Evolutionary conservation across 2,797 vertebrate species (phyloP).

Genomic region (Acipenser ruthenus): DNA sequence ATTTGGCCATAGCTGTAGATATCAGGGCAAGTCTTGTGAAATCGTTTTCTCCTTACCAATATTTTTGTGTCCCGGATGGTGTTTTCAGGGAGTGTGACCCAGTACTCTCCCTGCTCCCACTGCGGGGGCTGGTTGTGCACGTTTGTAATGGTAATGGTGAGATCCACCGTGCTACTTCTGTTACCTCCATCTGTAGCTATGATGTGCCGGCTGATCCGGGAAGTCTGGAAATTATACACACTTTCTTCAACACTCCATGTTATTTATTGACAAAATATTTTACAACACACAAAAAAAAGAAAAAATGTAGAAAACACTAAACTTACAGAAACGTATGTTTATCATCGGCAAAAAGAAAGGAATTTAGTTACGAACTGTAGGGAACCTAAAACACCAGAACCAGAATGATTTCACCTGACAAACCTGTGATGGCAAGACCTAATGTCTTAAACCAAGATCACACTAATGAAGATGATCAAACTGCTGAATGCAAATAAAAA

Average conservation of each 20-base stretch:
- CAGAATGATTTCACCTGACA: slow-evolving; percentile 23
- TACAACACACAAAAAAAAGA: no score
- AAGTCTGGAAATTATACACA: slow-evolving; percentile 42
- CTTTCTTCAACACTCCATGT: background rate
- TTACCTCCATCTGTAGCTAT: slow-evolving; percentile 75
- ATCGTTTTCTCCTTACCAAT: slow-evolving; percentile 56
- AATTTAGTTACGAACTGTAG: slow-evolving; percentile 12
- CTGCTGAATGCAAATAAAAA: background rate
- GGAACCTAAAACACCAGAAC: slow-evolving; percentile 18
- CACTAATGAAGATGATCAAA: slow-evolving; percentile 17
- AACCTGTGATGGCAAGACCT: slow-evolving; percentile 15
- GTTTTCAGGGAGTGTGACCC: slow-evolving; percentile 75
- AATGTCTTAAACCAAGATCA: slow-evolving; percentile 12
- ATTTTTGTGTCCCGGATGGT: slow-evolving; percentile 66
- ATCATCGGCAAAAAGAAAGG: no score
- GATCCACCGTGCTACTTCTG: slow-evolving; percentile 73
- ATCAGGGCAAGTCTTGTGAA: background rate
- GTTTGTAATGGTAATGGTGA: slow-evolving; percentile 70
- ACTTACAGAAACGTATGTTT: no score
- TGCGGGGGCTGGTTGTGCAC: slow-evolving; percentile 72
- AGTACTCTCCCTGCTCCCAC: slow-evolving; percentile 72
- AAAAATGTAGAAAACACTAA: no score
- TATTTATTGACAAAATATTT: no score
- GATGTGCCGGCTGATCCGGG: slow-evolving; percentile 57
- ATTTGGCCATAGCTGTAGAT: no score